Evolutionary conservation across 2,888 invertebrate species (phyloP), one percentile per base, ranked within the genome.

Genomic region (Leptopterna dolabrata): DNA sequence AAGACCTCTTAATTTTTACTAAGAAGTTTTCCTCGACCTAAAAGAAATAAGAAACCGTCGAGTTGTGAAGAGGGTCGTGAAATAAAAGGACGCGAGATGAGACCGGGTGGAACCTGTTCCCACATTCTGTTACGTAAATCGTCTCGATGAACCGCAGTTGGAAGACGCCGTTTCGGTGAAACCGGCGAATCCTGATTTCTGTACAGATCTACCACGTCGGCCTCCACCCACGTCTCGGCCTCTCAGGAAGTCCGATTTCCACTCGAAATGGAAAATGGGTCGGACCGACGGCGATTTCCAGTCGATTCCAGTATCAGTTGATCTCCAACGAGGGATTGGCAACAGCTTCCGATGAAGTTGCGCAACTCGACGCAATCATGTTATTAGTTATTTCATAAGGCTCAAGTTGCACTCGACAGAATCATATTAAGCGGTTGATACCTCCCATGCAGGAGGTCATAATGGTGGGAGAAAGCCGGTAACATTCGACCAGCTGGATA

Each of bases 71-170:
- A 19, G 55, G 55, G 19, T 7, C 55, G n/a, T 19, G 55, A 55
- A 55, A 55, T 55, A 55, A 63, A 7, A 63, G 24, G 24, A 63
- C 63, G 63, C 24, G 19, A 63, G 24, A 63, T 7, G 63, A 63
- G 24, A 63, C 63, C 63, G 24, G 19, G 63, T 27, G 63, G 63
- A 63, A 63, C 63, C 24, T 63, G 63, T 63, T 63, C 63, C 63
- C 63, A 63, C 63, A 63, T 63, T 63, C 63, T 24, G 63, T 63
- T 63, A 63, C 63, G 63, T 63, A 63, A 63, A 63, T 63, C 63
- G 63, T 63, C 63, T 63, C 6, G 63, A 63, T 63, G 63, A 63
- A 24, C 63, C 63, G 24, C 4, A n/a, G n/a, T n/a, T n/a, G 24
- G 63, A 63, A 63, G 63, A 11, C 63, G 4, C 63, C 63, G 63